Evolutionary conservation across 2,797 vertebrate species (phyloP).

Genomic region (Sebastes cheni): DNA sequence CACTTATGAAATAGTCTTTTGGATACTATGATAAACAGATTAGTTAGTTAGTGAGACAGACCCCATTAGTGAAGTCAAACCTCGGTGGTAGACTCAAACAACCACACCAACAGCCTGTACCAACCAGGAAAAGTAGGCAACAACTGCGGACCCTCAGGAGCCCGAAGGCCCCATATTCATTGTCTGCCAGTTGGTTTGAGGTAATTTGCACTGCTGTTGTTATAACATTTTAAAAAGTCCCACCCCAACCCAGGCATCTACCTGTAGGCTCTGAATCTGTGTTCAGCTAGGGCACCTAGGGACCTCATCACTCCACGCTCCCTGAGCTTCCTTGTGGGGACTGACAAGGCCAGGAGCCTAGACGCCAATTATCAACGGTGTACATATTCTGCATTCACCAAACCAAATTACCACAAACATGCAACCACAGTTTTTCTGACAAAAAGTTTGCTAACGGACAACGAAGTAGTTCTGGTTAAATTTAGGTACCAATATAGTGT

Average conservation of each 20-base stretch:
- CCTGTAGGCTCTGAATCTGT: not conserved
- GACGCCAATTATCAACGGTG: not conserved
- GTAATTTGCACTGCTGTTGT: not conserved
- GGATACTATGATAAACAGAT: not conserved
- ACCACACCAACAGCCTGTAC: not conserved
- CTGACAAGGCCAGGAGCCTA: not conserved
- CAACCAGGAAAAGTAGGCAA: not conserved
- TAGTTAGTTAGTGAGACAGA: not conserved
- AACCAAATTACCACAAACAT: not conserved
- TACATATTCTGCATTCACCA: not conserved
- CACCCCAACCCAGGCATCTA: not conserved
- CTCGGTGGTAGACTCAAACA: not conserved
- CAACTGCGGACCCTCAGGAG: not conserved
- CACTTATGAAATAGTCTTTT: not conserved
- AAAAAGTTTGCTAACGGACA: not conserved
- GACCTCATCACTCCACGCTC: not conserved
- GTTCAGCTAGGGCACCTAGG: not conserved
- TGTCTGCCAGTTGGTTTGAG: not conserved
- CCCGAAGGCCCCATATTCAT: not conserved
- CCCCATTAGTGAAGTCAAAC: not conserved
- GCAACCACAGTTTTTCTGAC: not conserved
- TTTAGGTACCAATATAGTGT: not conserved
- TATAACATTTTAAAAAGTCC: not conserved
- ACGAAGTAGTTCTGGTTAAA: not conserved
- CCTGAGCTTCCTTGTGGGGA: not conserved